Base-by-base conservation (phyloP, 2,797 vertebrate species). In the Melanotaenia trifasciata region DNA sequence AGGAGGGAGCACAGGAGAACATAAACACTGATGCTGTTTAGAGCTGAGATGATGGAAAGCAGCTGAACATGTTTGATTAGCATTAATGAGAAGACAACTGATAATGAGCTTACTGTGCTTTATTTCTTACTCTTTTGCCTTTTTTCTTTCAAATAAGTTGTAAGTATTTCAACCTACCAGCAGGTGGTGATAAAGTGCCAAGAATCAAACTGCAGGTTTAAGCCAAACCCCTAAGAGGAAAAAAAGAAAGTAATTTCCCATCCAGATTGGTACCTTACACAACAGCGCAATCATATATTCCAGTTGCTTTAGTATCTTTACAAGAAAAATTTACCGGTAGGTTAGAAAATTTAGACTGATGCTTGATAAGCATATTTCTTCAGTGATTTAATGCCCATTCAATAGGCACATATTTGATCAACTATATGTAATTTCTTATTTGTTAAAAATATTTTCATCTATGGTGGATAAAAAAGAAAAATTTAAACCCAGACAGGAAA, bases 181-280 rank as follows among this genome's bases (percentile, higher is more conserved):
- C 72, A 89, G 92, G 67, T 79, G 92, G 85, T 74, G 71, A 5
- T 67, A 76, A 64, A 83, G 26, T 35, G 38, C 30, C 4, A 74
- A n/a, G 57, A 26, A 83, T 76, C 0, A n/a, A 18, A 38, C 24
- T 28, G 13, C 22, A 60, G 0, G 22, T 66, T 71, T 3, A 36
- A 0, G 8, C 35, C 3, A 38, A 33, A 64, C 8, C 3, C 4
- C 56, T 18, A 43, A 47, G 40, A 50, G 13, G 26, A 14, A n/a
- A 36, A 5, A 36, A 18, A 50, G 2, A 56, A 3, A 9, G 11
- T 40, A 2, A 18, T 35, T 57, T 30, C 1, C 54, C 38, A 62
- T 8, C 28, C 40, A 56, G 5, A 8, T 9, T 70, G 56, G 11
- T 62, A 45, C 67, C 5, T 67, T 65, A 28, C 56, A 40, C 26